Evolutionary conservation across 1,140 invertebrate species (phyloP).

Genomic region (Camponotus pennsylvanicus): DNA sequence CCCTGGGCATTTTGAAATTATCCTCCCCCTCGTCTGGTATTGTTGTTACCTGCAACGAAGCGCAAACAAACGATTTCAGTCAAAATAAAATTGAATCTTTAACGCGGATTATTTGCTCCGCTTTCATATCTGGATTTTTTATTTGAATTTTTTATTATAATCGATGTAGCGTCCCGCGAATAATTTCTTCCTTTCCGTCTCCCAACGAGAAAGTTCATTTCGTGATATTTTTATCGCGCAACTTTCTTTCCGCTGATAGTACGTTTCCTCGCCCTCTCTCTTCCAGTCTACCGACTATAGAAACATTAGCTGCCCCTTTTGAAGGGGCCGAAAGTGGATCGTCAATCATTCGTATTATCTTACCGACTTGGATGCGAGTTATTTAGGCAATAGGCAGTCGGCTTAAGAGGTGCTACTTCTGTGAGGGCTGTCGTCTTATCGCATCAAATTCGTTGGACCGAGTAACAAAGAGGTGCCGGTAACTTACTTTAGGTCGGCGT

Average conservation of each 20-base stretch:
- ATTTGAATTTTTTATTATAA: not conserved
- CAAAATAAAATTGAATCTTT: not conserved
- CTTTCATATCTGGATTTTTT: not conserved
- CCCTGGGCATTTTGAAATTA: constrained; percentile 84
- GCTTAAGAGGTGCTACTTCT: constrained; percentile 31
- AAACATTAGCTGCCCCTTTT: constrained; percentile 53
- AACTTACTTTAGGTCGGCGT: not conserved
- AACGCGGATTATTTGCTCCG: not conserved
- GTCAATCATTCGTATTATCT: constrained; percentile 57
- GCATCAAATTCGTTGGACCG: constrained; percentile 1
- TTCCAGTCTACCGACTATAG: constrained; percentile 32
- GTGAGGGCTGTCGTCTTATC: constrained; percentile 46
- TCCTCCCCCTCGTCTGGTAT: constrained; percentile 84
- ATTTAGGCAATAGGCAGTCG: constrained; percentile 6
- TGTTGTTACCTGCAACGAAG: constrained; percentile 83
- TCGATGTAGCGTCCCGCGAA: not conserved
- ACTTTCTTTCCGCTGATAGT: constrained; percentile 33
- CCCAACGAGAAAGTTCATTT: not conserved
- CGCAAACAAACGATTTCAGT: not conserved
- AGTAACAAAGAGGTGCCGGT: constrained; percentile 7
- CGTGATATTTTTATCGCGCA: constrained; percentile 38
- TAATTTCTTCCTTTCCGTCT: not conserved
- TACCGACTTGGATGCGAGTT: constrained; percentile 32
- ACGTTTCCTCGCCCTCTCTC: constrained; percentile 42
- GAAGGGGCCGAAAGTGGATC: not conserved